These are phyloP conservation scores for Trididemnum nubilum DNA, from an alignment of 23 tunicate genomes.

Conservation along the genomic window DNA sequence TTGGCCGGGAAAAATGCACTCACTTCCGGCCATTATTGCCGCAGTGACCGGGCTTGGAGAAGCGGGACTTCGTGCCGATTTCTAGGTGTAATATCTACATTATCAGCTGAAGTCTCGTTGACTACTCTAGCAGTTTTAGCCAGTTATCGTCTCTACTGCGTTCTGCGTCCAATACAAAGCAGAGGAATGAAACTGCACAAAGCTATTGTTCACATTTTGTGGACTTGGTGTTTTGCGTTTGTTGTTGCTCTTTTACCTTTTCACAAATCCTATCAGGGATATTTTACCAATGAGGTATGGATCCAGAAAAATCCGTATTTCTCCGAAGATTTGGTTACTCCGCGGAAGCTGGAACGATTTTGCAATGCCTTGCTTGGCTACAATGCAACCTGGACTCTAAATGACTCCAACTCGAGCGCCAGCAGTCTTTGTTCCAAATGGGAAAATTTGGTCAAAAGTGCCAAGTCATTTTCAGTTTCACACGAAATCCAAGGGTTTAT, in stretches of 20 bases:
- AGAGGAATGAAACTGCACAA: slow-evolving; percentile 25
- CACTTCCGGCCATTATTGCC: slow-evolving; percentile 51
- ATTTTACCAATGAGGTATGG: slow-evolving; percentile 43
- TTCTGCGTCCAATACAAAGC: slow-evolving; percentile 52
- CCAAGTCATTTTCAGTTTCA: not conserved
- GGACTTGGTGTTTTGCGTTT: slow-evolving; percentile 46
- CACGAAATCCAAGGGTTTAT: slow-evolving; percentile 28
- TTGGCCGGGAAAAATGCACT: slow-evolving; percentile 41
- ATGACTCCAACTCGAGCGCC: not conserved
- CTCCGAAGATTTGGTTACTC: slow-evolving; percentile 17
- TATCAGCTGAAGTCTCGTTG: slow-evolving; percentile 63
- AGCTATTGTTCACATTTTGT: slow-evolving; percentile 21
- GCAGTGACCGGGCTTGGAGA: slow-evolving; percentile 55
- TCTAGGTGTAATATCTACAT: slow-evolving; percentile 49
- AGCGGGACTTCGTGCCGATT: slow-evolving; percentile 31
- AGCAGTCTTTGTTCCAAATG: not conserved
- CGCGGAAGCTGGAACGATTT: not conserved
- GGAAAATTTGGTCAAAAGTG: not conserved
- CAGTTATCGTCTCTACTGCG: slow-evolving; percentile 63
- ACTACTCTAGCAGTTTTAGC: slow-evolving; percentile 53
- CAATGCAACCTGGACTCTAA: not conserved
- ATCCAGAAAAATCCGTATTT: slow-evolving; percentile 47
- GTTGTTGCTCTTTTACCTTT: slow-evolving; percentile 55
- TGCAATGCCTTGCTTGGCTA: not conserved
- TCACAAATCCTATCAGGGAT: not conserved